Base-by-base conservation (phyloP, 2,113 vertebrate species). In the Mastomys coucha region DNA sequence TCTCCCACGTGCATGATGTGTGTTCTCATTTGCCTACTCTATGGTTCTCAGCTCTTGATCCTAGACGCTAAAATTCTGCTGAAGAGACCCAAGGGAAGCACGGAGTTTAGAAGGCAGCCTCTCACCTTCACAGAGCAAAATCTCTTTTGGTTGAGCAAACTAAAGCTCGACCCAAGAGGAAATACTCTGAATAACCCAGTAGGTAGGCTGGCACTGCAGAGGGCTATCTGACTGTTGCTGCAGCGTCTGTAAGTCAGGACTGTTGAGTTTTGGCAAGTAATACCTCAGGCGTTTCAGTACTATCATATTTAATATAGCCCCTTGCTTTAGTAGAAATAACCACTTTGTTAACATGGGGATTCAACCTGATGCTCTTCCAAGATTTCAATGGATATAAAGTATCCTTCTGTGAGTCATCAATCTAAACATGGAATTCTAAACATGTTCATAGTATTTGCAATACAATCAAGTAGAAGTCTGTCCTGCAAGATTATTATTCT, bases 1-100 rank as follows among this genome's bases (percentile, higher is more conserved):
- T 26, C 7, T 4, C 39, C 33, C 73, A 77, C 1, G 13, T 5
- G 17, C 11, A 49, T 1, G 9, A 1, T 20, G 4, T 39, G 36
- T 19, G 24, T 73, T 53, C 45, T 91, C 39, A 1, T 22, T 42
- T 7, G 10, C 33, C 36, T 84, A 77, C 36, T 51, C 1, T 1
- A 17, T 6, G 22, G 12, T 82, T 33, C 9, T 36, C 7, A 28
- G 1, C 17, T 24, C 31, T 89, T 19, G 26, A 16, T 70, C 42
- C 31, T 65, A 6, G 53, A 45, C 2, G 13, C 12, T 63, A 42
- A 75, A 75, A 42, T 42, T 42, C 17, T 36, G 31, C 19, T n/a
- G 19, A 39, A 22, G 17, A 76, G 56, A 33, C 20, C 0, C 8
- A 1, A 1, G 2, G 56, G 17, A 92, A 56, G 16, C 7, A 28